Percentiles rank a stretch among this genome's conserved stretches.
phyloP scores from a whole-genome alignment of 30 jellyfish, hydroid and myxozoan genomes.

The Hydra vulgaris region DNA sequence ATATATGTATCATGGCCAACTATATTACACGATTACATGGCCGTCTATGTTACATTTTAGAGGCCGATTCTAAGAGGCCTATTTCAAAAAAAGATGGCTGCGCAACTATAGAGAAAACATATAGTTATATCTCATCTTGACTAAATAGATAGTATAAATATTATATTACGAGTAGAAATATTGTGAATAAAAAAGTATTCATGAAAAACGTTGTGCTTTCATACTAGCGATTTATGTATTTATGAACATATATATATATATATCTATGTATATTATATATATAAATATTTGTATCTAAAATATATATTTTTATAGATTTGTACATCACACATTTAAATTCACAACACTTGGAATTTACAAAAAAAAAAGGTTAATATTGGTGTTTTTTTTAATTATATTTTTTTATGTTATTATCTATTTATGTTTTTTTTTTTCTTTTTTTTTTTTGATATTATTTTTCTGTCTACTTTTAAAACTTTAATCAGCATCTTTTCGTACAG shows the following conservation, averaged over 20 bases:
- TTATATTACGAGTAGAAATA: not conserved
- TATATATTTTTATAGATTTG: too few species aligned
- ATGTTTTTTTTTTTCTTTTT: not conserved
- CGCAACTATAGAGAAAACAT: not conserved
- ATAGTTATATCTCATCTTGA: not conserved
- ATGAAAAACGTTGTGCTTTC: not conserved
- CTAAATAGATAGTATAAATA: too few species aligned
- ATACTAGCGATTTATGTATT: not conserved
- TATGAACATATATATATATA: not conserved
- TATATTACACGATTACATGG: too few species aligned
- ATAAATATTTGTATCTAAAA: not conserved
- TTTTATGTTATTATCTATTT: not conserved
- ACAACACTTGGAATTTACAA: not conserved
- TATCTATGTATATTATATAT: not conserved
- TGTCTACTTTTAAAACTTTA: not conserved
- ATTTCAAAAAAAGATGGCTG: not conserved
- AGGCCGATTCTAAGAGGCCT: not conserved
- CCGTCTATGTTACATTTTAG: not conserved
- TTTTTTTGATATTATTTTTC: not conserved
- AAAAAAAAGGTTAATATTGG: not conserved
- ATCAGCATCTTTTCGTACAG: not conserved
- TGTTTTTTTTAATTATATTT: not conserved
- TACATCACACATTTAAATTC: not conserved
- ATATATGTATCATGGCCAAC: too few species aligned
- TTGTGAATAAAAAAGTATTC: not conserved